A percentile compares a stretch with the other conserved stretches of the same genome.
phyloP scores from a whole-genome alignment of 2,113 vertebrate genomes.

The Lampris megalopsis region DNA sequence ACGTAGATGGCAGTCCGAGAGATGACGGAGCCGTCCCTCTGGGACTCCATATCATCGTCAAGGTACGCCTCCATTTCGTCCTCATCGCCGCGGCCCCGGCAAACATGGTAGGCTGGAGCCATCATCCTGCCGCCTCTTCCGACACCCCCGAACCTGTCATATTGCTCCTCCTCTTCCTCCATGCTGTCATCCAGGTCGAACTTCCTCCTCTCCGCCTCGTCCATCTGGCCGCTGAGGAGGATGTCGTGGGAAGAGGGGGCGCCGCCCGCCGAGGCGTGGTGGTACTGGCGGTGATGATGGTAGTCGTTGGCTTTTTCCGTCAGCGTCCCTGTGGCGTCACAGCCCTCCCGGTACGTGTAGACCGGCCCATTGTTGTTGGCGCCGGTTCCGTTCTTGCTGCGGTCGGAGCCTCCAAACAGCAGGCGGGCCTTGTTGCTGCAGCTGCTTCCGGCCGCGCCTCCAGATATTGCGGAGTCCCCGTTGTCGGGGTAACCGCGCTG shows the following conservation, averaged over 20 bases:
- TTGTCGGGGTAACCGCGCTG: slow-evolving; percentile 65
- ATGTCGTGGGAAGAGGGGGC: slow-evolving; percentile 70
- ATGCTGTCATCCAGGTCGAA: slow-evolving; percentile 81
- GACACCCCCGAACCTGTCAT: slow-evolving; percentile 64
- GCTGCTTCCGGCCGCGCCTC: slow-evolving; percentile 71
- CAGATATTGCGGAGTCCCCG: slow-evolving; percentile 56
- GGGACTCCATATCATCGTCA: slow-evolving; percentile 92
- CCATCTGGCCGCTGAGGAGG: slow-evolving; percentile 72
- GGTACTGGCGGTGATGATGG: slow-evolving; percentile 62
- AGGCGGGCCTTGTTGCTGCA: slow-evolving; percentile 85
- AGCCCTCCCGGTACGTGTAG: slow-evolving; percentile 80
- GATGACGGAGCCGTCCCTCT: slow-evolving; percentile 90
- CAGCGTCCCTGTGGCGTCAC: slow-evolving; percentile 74
- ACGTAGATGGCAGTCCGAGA: slow-evolving; percentile 90
- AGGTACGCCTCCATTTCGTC: slow-evolving; percentile 75
- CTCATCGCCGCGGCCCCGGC: slow-evolving; percentile 46
- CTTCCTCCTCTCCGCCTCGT: slow-evolving; percentile 78
- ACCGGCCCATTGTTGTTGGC: slow-evolving; percentile 79
- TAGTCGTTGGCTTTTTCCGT: slow-evolving; percentile 74
- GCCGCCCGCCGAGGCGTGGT: slow-evolving; percentile 34
- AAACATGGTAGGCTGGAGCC: slow-evolving; percentile 71
- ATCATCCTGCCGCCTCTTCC: slow-evolving; percentile 66
- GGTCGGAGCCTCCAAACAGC: slow-evolving; percentile 65
- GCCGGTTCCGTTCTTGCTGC: slow-evolving; percentile 70
- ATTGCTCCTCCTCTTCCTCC: slow-evolving; percentile 80